These are phyloP conservation scores for Leptatherina wallacei DNA, from an alignment of 2,797 vertebrate genomes.

Conservation along the genomic window DNA sequence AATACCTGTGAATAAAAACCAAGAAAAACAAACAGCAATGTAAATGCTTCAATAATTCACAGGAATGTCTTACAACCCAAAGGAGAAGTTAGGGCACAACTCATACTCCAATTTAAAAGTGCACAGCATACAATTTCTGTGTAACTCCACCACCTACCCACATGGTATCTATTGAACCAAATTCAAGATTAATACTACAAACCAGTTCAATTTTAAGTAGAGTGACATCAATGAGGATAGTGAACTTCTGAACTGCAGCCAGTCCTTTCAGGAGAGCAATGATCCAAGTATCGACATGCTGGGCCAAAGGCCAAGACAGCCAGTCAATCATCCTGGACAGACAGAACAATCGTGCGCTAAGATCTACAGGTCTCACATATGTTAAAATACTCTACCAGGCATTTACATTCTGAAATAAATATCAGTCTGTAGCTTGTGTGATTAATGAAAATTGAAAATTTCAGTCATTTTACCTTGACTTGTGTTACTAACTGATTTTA, in stretches of 20 bases:
- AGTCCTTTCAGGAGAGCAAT: conserved; percentile 95
- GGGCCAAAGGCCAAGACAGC: conserved; percentile 97
- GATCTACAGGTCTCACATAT: neutral
- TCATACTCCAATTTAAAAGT: conserved; percentile 5
- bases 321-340: conserved; percentile 93
- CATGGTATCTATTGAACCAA: conserved; percentile 2
- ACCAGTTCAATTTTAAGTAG: conserved; percentile 98
- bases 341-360: conserved; percentile 5
- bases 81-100: neutral
- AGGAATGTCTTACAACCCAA: neutral
- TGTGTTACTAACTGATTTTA: neutral
- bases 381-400: neutral
- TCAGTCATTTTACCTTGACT: no score
- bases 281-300: conserved; percentile 98
- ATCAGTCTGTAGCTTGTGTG: neutral
- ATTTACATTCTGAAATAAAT: neutral
- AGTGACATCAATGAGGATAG: conserved; percentile 98
- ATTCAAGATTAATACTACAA: conserved; percentile 60
- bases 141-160: neutral
- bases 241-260: conserved; percentile 98
- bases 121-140: neutral
- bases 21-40: no score
- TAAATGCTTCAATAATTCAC: neutral
- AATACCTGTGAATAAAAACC: conserved; percentile 87
- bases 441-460: neutral